These are phyloP conservation scores for Sebastiscus tertius DNA, from an alignment of 2,797 vertebrate species.

Conservation along the genomic window DNA sequence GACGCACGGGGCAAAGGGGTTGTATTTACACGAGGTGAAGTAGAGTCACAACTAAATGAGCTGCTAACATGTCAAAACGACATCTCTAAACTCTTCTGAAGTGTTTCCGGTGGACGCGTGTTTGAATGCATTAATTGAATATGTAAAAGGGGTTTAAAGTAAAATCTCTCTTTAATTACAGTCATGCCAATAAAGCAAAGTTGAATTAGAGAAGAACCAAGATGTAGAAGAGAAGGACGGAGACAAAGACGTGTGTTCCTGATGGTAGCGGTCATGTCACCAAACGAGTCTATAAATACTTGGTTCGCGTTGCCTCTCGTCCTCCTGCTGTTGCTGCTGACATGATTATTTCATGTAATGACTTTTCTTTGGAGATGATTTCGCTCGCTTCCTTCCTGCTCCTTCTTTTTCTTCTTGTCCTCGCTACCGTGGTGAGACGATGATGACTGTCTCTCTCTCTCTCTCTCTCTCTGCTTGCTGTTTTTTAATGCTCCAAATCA, in stretches of 20 bases:
- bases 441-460: constrained; percentile 8
- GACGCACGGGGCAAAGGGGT: no score
- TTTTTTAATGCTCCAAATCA: constrained; percentile 26
- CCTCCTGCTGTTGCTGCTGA: no score
- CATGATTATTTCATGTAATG: neutral
- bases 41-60: no score
- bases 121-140: no score
- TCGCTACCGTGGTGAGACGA: neutral
- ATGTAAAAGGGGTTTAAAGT: no score
- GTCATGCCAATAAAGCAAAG: neutral
- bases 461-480: neutral
- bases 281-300: neutral
- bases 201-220: neutral
- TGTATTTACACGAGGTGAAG: no score
- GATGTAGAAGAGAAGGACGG: no score
- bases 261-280: no score
- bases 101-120: no score
- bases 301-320: neutral
- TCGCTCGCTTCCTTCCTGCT: neutral
- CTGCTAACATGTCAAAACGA: no score
- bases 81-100: no score
- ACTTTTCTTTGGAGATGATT: neutral
- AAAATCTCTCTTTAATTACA: neutral
- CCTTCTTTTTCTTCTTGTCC: neutral
- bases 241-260: no score